Percentiles rank a stretch among this genome's conserved stretches.
These are phyloP conservation scores for Watsonalla binaria DNA, from an alignment of 2,888 invertebrate species.

Conservation along the genomic window DNA sequence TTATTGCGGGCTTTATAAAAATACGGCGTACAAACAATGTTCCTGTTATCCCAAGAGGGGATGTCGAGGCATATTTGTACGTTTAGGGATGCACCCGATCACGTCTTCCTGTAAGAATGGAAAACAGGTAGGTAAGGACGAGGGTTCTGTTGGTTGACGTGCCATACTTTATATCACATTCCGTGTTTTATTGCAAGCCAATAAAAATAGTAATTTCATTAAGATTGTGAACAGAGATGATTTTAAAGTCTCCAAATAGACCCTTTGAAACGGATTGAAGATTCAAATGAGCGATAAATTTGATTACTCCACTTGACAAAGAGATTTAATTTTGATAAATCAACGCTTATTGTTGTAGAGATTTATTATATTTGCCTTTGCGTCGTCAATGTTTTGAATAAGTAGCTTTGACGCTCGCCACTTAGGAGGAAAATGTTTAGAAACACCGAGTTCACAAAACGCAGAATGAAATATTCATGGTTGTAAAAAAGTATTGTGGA, in stretches of 20 bases:
- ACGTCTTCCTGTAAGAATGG: conserved; percentile 35
- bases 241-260: conserved; percentile 35
- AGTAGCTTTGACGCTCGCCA: conserved; percentile 17
- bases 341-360: conserved; percentile 64
- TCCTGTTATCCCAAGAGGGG: conserved; percentile 62
- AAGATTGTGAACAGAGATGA: conserved; percentile 44
- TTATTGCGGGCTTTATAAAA: conserved; percentile 74
- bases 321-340: conserved; percentile 77
- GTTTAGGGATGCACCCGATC: conserved; percentile 42
- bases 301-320: conserved; percentile 69
- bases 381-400: conserved; percentile 34
- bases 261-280: conserved; percentile 63
- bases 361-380: conserved; percentile 56
- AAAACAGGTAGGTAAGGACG: conserved; percentile 32
- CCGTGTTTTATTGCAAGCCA: background rate
- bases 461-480: conserved; percentile 9
- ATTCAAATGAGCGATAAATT: conserved; percentile 74
- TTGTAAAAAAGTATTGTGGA: conserved; percentile 16
- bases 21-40: conserved; percentile 74
- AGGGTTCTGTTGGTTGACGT: background rate
- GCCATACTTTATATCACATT: background rate
- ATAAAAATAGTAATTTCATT: conserved; percentile 28
- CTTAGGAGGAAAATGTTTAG: conserved; percentile 10
- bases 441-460: conserved; percentile 7
- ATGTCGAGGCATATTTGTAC: conserved; percentile 61